Evolutionary conservation across 2,797 vertebrate species (phyloP).

Genomic region (Melopsittacus undulatus): DNA sequence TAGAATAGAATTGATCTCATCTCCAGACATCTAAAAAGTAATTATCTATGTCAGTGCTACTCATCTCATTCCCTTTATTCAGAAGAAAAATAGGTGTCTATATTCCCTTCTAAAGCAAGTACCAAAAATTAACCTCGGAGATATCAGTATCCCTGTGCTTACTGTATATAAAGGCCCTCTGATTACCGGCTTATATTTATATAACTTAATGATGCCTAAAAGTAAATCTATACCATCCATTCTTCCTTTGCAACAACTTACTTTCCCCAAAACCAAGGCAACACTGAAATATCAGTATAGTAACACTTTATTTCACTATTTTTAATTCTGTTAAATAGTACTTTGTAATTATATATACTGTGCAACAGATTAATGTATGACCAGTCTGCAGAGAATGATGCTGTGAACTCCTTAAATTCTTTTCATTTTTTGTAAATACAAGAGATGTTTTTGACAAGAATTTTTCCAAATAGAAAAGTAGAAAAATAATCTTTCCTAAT

Average conservation of each 20-base stretch:
- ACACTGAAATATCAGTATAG: background rate
- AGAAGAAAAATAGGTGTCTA: background rate
- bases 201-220: background rate
- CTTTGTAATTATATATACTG: background rate
- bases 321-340: background rate
- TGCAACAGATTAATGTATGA: background rate
- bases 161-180: background rate
- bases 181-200: background rate
- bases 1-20: background rate
- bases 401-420: background rate
- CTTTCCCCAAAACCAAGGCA: background rate
- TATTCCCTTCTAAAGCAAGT: background rate
- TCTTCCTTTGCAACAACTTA: background rate
- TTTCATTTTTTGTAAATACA: background rate
- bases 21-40: slow-evolving; percentile 14
- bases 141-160: background rate
- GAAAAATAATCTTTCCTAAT: background rate
- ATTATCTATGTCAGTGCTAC: background rate
- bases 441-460: background rate
- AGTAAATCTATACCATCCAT: background rate
- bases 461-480: background rate
- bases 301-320: background rate
- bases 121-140: background rate
- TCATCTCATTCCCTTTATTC: background rate
- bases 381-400: background rate